These are phyloP conservation scores for Protomyctophum bolini DNA, from an alignment of 2,113 vertebrate genomes.

Conservation along the genomic window DNA sequence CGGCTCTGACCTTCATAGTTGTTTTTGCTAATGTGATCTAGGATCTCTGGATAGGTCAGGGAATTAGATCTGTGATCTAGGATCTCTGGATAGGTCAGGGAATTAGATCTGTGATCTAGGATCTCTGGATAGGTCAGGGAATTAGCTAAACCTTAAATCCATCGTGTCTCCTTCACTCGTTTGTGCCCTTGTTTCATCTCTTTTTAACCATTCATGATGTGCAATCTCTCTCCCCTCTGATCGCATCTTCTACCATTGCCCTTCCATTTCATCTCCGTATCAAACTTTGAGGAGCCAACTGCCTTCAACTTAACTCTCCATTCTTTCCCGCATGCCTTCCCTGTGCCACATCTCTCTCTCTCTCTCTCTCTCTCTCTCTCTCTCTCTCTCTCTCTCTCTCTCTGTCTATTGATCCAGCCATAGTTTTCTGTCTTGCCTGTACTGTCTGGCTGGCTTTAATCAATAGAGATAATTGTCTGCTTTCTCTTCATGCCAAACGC, in stretches of 20 bases:
- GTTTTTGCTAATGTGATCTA: no score
- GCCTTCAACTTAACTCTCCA: conserved; percentile 19
- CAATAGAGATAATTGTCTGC: conserved; percentile 88
- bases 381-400: conserved; percentile 52
- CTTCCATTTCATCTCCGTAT: not conserved
- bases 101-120: no score
- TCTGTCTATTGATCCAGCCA: conserved; percentile 82
- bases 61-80: no score
- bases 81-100: no score
- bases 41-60: no score
- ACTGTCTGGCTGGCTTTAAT: conserved; percentile 85
- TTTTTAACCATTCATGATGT: not conserved
- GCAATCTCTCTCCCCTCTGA: not conserved
- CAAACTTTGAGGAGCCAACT: not conserved
- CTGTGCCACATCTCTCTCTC: conserved; percentile 39
- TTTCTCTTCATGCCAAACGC: conserved; percentile 84
- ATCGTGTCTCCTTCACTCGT: not conserved
- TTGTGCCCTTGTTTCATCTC: not conserved
- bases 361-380: conserved; percentile 35
- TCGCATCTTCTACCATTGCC: not conserved
- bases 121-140: no score
- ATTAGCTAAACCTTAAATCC: no score
- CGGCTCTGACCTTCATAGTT: no score
- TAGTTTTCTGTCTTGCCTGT: conserved; percentile 82
- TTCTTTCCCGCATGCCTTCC: conserved; percentile 44